Conservation (phyloP, 2,113 vertebrate species). For the Clinocottus analis region DNA sequence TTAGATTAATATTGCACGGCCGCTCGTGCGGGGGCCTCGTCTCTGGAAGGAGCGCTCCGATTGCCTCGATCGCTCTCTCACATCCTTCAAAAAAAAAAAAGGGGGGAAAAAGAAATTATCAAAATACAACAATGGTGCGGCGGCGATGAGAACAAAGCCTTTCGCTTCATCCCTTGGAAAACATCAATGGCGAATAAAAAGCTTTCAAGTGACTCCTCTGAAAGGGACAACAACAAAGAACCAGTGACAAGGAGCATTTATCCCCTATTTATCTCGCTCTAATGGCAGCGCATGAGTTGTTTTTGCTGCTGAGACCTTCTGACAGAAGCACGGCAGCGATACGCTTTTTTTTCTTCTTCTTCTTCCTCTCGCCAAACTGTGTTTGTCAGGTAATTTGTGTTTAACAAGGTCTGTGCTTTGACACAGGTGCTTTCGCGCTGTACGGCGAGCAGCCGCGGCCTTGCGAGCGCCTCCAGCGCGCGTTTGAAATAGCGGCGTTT, state of each 20-base stretch:
- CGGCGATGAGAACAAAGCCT: slow-evolving; percentile 55
- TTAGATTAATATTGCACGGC: slow-evolving; percentile 79
- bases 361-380: neutral
- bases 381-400: slow-evolving; percentile 34
- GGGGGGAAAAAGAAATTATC: slow-evolving; percentile 34
- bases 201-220: slow-evolving; percentile 43
- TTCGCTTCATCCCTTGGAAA: slow-evolving; percentile 20
- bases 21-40: slow-evolving; percentile 27
- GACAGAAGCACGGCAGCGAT: slow-evolving; percentile 15
- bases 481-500: neutral
- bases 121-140: slow-evolving; percentile 31
- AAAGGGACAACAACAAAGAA: slow-evolving; percentile 46
- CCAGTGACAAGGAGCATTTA: slow-evolving; percentile 45
- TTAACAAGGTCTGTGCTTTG: slow-evolving; percentile 22
- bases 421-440: neutral
- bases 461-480: neutral
- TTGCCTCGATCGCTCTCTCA: slow-evolving; percentile 62
- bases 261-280: slow-evolving; percentile 41
- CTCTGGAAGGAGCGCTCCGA: slow-evolving; percentile 48
- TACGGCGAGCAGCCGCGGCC: slow-evolving; percentile 5
- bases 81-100: slow-evolving; percentile 58
- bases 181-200: slow-evolving; percentile 43
- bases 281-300: slow-evolving; percentile 19
- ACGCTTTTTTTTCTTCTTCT: neutral
- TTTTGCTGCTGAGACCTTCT: slow-evolving; percentile 20